These are phyloP conservation scores for Acanthoscelides obtectus DNA, from an alignment of 2,888 invertebrate genomes.

Conservation along the genomic window DNA sequence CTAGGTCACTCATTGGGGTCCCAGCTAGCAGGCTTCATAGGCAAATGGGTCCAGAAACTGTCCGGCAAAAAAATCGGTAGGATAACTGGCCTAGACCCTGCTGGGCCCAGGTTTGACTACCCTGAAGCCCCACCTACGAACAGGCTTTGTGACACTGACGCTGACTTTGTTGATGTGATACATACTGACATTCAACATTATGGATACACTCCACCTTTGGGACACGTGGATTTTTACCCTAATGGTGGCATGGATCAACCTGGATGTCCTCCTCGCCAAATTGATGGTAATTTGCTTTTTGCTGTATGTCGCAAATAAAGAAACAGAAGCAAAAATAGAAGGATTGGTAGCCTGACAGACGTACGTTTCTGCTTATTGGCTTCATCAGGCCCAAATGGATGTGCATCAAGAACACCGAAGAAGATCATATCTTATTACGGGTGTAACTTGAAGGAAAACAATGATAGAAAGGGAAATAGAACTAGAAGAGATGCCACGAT, in stretches of 20 bases:
- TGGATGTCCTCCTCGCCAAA: conserved; percentile 50
- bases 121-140: conserved; percentile 26
- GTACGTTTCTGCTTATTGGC: too few relatives aligned
- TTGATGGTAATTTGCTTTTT: conserved; percentile 24
- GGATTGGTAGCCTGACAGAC: too few relatives aligned
- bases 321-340: too few relatives aligned
- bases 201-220: conserved; percentile 59
- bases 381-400: too few relatives aligned
- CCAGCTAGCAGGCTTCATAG: conserved; percentile 33
- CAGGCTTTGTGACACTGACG: conserved; percentile 67
- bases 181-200: conserved; percentile 65
- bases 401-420: too few relatives aligned
- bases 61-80: conserved; percentile 42
- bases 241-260: conserved; percentile 68
- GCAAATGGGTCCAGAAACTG: conserved; percentile 26
- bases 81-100: conserved; percentile 49
- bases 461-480: too few relatives aligned
- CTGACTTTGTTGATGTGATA: conserved; percentile 68
- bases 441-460: too few relatives aligned
- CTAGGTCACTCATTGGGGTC: conserved; percentile 38
- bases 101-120: conserved; percentile 43
- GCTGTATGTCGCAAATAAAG: too few relatives aligned
- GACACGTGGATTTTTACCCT: conserved; percentile 71
- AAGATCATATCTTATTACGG: too few relatives aligned
- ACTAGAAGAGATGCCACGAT: too few relatives aligned